Evolutionary conservation across 2,113 vertebrate genomes (phyloP), one percentile per base, ranked within the genome.

Genomic region (Phrynosoma blainvillii): DNA sequence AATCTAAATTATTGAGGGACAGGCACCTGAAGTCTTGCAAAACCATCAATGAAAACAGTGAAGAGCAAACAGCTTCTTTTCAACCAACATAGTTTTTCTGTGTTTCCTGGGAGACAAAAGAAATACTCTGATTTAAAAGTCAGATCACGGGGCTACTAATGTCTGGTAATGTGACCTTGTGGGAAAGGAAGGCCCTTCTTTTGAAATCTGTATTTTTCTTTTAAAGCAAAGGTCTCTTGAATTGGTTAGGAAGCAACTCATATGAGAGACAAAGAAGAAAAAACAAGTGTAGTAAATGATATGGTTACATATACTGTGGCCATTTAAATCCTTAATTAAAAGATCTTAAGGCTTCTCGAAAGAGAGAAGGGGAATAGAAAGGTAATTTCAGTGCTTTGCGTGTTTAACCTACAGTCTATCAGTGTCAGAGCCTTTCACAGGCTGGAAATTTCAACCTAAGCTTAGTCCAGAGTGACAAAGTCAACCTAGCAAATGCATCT

Each of bases 311-410:
- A 74, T 71, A 74, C 79, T 87, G 82, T 27, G 85, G 54, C 68
- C 68, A 71, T 82, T 92, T 94, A 92, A 91, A 93, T 81, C n/a
- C 56, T 12, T 93, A 91, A 89, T 13, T 84, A 86, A 70, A 18
- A 27, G 52, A 80, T 74, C 70, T 36, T 0, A 0, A 13, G 83
- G 85, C 83, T 89, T 89, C 92, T 85, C 85, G 36, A 40, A 30
- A 73, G 14, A 23, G 68, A 87, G 90, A 32, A 90, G 79, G 25
- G 9, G 18, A 78, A 76, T 52, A 76, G 54, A 77, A 88, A 2
- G 30, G 13, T 56, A 47, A 87, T 88, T 88, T 85, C 36, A 84
- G 91, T 36, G 86, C 47, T 7, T 27, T 83, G 23, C 14, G 59
- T 81, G 42, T 91, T 92, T 87, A 92, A 86, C 52, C 56, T 90